Evolutionary conservation across 1,140 invertebrate species (phyloP), one percentile per base, ranked within the genome.

Genomic region (Eciton burchellii): DNA sequence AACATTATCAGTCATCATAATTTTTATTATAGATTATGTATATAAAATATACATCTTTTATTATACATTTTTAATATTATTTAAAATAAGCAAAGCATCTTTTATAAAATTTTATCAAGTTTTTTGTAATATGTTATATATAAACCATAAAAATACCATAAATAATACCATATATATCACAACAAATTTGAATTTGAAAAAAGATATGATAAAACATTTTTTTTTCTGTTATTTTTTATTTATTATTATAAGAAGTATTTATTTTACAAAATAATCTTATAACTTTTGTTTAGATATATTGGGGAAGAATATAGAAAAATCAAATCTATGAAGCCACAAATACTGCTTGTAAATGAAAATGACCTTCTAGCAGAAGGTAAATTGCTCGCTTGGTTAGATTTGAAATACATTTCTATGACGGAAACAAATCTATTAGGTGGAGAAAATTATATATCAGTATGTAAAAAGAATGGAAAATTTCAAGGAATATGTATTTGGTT

Each of bases 401-500:
- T 99, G n/a, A 94, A 95, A 49, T 95, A 96, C 49, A 92, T 90
- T 21, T 95, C 94, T 82, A 94, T 96, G 90, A 96, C 97, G 81
- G 94, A 95, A 87, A 91, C 99, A 52, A 97, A 97, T 60, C 96
- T 96, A 24, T 94, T 99, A 72, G 97, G 97, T 54, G 98, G 97
- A 16, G 91, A 93, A 49, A 86, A 94, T 16, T 84, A 91, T 70
- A 91, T 95, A 71, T 88, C 93, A 60, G 89, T 94, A 21, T 92
- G 92, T 4, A 91, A 92, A 24, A 95, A 95, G 90, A 86, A 91
- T 52, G 96, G 97, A 0, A 93, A 93, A 72, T 97, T 96, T 92
- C 96, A 98, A 94, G 97, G 97, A 12, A 91, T 98, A 26, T 99
- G 98, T 94, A 99, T 99, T 94, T 97, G 98, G 94, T 97, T 96